Percentiles rank a stretch among this genome's conserved stretches.
These are phyloP conservation scores for Erpornis zantholeuca DNA, from an alignment of 2,113 vertebrate genomes.

Conservation along the genomic window DNA sequence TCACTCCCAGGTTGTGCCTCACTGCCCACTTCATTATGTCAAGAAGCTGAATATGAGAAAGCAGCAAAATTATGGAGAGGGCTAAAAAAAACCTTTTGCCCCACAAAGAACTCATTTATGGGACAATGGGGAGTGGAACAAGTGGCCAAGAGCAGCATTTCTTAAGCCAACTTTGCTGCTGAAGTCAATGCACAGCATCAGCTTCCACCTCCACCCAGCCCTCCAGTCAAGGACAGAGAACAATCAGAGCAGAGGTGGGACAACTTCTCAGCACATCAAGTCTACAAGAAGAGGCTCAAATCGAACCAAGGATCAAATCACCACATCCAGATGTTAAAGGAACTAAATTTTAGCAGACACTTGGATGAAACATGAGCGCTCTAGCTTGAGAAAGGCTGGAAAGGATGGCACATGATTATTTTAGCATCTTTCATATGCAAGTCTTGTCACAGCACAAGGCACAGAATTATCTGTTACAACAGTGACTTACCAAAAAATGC, in stretches of 20 bases:
- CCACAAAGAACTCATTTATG: background rate
- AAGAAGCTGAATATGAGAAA: background rate
- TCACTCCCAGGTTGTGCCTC: background rate
- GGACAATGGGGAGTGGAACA: background rate
- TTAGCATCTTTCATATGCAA: background rate
- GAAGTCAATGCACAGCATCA: background rate
- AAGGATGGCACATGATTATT: background rate
- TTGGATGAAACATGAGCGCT: background rate
- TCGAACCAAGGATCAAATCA: background rate
- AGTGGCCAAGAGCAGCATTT: background rate
- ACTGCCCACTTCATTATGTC: background rate
- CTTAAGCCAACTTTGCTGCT: background rate
- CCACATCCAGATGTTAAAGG: background rate
- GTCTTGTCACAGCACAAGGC: background rate
- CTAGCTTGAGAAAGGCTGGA: background rate
- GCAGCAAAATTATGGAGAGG: background rate
- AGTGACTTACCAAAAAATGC: background rate
- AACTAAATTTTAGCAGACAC: background rate
- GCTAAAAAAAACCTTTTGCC: background rate
- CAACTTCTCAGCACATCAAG: background rate
- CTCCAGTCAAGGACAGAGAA: background rate
- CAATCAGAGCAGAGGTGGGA: background rate
- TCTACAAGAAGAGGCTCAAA: background rate
- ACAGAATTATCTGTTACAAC: background rate
- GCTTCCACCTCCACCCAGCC: background rate